Evolutionary conservation across 2,113 vertebrate genomes (phyloP), one percentile per base, ranked within the genome.

Genomic region (Rynchops niger): DNA sequence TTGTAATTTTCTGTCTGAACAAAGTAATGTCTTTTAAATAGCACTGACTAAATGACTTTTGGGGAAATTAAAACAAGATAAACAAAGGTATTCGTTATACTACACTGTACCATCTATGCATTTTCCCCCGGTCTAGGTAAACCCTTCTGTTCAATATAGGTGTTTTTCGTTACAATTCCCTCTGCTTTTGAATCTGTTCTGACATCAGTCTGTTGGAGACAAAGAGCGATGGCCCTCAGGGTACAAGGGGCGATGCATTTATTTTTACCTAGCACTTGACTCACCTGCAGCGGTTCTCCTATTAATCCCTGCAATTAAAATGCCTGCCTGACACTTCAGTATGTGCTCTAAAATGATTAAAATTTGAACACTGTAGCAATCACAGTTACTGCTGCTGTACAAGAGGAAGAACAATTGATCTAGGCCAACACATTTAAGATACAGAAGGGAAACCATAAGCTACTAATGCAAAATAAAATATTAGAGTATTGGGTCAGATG

Each of bases 261-360:
- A 47, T 96, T 88, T 90, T 96, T 92, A 91, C 84, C 66, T 85
- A 69, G 69, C 53, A 62, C 45, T 95, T 27, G 1, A 76, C 61
- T 95, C 63, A n/a, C 53, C 92, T 49, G 19, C 43, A 72, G 91
- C 66, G 90, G 30, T 73, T 96, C 70, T 95, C 26, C 49, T 76
- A 92, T 92, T 73, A 94, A 93, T 63, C 26, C 14, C 26, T 58
- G 12, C 72, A 91, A 82, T 95, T 94, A 95, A 87, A 95, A 89
- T 79, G 36, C 58, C 84, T 84, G 61, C 43, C 55, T 79, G 38
- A 49, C 73, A 69, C 52, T 91, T 71, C 72, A 94, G 27, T 74
- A n/a, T 22, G 5, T 7, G 5, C 45, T 79, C 65, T 89, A 58
- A 86, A 92, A 91, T 66, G 22, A 72, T 73, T 92, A 66, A 42